Evolutionary conservation across 2,113 vertebrate genomes (phyloP).

Genomic region (Melospiza melodia): DNA sequence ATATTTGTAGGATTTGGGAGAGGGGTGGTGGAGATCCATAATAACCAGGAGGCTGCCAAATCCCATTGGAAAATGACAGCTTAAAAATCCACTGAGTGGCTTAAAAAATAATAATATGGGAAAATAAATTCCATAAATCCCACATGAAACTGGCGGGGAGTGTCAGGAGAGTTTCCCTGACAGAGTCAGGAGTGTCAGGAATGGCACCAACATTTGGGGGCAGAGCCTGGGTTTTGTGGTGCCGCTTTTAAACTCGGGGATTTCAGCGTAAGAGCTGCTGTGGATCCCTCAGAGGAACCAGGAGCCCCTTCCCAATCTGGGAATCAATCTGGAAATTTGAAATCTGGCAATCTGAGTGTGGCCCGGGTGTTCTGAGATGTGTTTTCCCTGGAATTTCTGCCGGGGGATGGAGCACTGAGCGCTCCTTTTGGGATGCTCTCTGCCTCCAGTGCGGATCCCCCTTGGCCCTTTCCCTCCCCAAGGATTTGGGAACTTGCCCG

Average conservation of each 20-base stretch:
- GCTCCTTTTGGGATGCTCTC: not conserved
- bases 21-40: not conserved
- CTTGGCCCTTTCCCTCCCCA: not conserved
- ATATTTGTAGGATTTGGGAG: not conserved
- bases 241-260: not conserved
- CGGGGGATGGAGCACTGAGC: not conserved
- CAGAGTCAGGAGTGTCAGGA: not conserved
- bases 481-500: not conserved
- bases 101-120: not conserved
- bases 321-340: not conserved
- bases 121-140: not conserved
- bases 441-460: not conserved
- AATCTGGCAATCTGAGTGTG: not conserved
- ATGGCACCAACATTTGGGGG: too few relatives aligned
- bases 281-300: fast-evolving
- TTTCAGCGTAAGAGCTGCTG: not conserved
- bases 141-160: not conserved
- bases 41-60: not conserved
- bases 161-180: not conserved
- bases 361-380: fast-evolving
- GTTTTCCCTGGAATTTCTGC: not conserved
- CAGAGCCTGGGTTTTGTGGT: not conserved
- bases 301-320: not conserved
- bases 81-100: not conserved
- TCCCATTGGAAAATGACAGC: not conserved